These are phyloP conservation scores for Marisa cornuarietis DNA, from an alignment of 1,140 invertebrate genomes.

Conservation along the genomic window DNA sequence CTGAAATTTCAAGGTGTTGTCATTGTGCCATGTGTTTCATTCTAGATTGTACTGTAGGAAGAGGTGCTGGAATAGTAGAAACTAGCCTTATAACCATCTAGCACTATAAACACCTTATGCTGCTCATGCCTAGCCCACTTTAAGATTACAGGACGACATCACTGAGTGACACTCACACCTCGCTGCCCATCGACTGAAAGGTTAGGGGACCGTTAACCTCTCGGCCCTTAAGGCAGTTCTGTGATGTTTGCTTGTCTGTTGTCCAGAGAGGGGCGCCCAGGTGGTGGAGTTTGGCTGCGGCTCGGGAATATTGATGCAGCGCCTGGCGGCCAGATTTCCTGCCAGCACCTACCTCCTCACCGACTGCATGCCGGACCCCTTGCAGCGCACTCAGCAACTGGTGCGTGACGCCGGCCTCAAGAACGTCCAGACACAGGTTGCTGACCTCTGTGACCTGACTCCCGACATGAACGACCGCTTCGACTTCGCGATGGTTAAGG, in stretches of 20 bases:
- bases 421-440: slow-evolving; percentile 28
- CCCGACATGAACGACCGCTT: slow-evolving; percentile 26
- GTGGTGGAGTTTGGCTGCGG: slow-evolving; percentile 39
- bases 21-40: no score
- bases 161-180: neutral
- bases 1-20: no score
- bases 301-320: slow-evolving; percentile 10
- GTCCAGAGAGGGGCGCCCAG: slow-evolving; percentile 29
- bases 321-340: slow-evolving; percentile 33
- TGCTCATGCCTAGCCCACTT: neutral
- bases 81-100: no score
- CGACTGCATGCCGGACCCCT: slow-evolving; percentile 9
- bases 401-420: slow-evolving; percentile 18
- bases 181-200: neutral
- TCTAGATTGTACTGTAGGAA: no score
- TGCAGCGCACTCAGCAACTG: slow-evolving; percentile 17
- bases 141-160: neutral
- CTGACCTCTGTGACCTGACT: slow-evolving; percentile 32
- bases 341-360: slow-evolving; percentile 31
- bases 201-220: neutral
- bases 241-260: neutral
- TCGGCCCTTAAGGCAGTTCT: neutral
- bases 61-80: no score
- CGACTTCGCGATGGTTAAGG: slow-evolving; percentile 33
- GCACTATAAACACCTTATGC: no score